A percentile compares a stretch with the other conserved stretches of the same genome.
Evolutionary conservation across 2,113 vertebrate species (phyloP).

Genomic region (Notothenia rossii): DNA sequence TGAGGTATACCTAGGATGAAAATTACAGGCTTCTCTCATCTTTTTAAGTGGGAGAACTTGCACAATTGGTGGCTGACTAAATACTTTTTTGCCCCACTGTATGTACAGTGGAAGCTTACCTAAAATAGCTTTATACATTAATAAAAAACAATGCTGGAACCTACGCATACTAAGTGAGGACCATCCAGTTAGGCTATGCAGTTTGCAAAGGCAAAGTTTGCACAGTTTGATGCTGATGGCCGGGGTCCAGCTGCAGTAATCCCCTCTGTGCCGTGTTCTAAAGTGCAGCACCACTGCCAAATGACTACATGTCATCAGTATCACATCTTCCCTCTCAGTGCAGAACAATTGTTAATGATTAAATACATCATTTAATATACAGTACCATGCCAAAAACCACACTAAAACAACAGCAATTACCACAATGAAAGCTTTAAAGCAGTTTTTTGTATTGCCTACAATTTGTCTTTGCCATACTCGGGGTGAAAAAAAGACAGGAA

Average conservation of each 20-base stretch:
- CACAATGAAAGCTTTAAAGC: background rate
- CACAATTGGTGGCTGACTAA: too few relatives aligned
- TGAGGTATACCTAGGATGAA: too few relatives aligned
- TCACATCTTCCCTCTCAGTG: background rate
- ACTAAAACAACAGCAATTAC: background rate
- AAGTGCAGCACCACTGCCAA: background rate
- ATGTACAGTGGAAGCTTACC: too few relatives aligned
- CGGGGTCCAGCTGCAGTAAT: conserved; percentile 13
- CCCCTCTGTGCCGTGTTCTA: conserved; percentile 9
- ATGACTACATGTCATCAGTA: background rate
- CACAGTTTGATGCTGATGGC: background rate
- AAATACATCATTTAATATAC: background rate
- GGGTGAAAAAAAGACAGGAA: background rate
- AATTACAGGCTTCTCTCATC: too few relatives aligned
- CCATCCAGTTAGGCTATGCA: too few relatives aligned
- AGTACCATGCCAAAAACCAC: background rate
- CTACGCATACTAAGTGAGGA: too few relatives aligned
- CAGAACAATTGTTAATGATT: background rate
- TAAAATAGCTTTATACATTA: too few relatives aligned
- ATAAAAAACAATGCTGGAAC: too few relatives aligned
- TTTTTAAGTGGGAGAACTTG: too few relatives aligned
- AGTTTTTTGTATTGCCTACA: background rate
- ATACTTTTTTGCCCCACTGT: too few relatives aligned
- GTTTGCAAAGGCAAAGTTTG: background rate
- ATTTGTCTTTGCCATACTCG: background rate